These are phyloP conservation scores for Tetanocera ferruginea DNA, from an alignment of 2,888 invertebrate species.

Conservation along the genomic window DNA sequence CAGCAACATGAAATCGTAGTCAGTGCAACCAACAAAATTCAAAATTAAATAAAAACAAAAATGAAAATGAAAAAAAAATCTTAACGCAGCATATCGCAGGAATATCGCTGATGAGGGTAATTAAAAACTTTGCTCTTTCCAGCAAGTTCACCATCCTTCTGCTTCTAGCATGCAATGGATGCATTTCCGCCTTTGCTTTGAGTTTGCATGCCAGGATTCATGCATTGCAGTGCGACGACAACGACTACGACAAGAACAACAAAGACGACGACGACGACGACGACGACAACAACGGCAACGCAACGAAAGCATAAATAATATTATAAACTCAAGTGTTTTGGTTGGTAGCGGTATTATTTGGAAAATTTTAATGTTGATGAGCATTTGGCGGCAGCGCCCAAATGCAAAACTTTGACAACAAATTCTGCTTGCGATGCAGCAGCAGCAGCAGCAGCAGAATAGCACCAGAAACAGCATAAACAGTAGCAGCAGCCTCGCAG, in stretches of 20 bases:
- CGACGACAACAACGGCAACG: background rate
- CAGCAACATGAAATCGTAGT: background rate
- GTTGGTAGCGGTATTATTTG: background rate
- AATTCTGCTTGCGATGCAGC: background rate
- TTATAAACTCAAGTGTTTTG: slow-evolving; percentile 6
- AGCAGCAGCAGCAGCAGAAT: background rate
- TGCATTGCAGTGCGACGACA: background rate
- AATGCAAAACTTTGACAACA: slow-evolving; percentile 19
- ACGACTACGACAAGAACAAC: background rate
- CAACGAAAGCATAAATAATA: background rate
- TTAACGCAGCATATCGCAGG: slow-evolving; percentile 16
- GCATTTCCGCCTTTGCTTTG: background rate
- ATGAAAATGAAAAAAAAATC: background rate
- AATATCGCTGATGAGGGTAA: slow-evolving; percentile 34
- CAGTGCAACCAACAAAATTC: slow-evolving; percentile 8
- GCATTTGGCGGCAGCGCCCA: background rate
- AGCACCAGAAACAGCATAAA: background rate
- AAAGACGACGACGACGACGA: background rate
- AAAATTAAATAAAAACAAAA: background rate
- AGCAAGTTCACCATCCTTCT: background rate
- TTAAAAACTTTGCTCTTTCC: slow-evolving; percentile 32
- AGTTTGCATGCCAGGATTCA: background rate
- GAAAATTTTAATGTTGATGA: slow-evolving; percentile 9
- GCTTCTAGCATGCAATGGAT: background rate
- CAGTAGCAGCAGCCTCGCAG: background rate